phyloP scores from a whole-genome alignment of 2,797 vertebrate genomes.

The Myotis vivesi region DNA sequence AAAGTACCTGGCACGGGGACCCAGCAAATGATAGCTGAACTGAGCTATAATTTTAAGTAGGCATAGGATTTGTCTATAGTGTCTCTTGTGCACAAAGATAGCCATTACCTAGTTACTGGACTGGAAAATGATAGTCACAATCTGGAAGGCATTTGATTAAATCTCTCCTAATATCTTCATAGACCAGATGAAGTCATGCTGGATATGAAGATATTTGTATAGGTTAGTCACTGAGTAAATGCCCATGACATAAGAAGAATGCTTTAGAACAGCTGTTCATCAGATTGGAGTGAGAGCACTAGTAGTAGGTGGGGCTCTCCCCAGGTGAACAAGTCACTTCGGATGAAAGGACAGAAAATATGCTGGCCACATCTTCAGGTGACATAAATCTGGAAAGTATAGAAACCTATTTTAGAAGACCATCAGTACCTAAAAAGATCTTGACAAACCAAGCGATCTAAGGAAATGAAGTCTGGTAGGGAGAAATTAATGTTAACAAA shows the following conservation, averaged over 20 bases:
- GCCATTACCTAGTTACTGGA: neutral
- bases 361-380: neutral
- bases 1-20: neutral
- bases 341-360: slow-evolving; percentile 5
- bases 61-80: neutral
- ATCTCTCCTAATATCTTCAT: neutral
- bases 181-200: neutral
- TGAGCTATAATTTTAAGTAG: slow-evolving; percentile 3
- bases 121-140: neutral
- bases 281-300: neutral
- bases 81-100: neutral
- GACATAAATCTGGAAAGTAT: slow-evolving; percentile 31
- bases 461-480: neutral
- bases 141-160: neutral
- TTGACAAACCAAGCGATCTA: neutral
- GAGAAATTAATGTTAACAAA: neutral
- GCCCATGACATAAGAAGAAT: neutral
- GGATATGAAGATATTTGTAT: neutral
- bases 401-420: slow-evolving; percentile 1
- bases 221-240: neutral
- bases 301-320: neutral
- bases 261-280: neutral
- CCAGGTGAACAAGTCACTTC: neutral
- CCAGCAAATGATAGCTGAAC: neutral
- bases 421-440: neutral